A percentile compares a stretch with the other conserved stretches of the same genome.
These are phyloP conservation scores for Akabosia matsudoensis DNA, from an alignment of 1,140 invertebrate species.

Conservation along the genomic window DNA sequence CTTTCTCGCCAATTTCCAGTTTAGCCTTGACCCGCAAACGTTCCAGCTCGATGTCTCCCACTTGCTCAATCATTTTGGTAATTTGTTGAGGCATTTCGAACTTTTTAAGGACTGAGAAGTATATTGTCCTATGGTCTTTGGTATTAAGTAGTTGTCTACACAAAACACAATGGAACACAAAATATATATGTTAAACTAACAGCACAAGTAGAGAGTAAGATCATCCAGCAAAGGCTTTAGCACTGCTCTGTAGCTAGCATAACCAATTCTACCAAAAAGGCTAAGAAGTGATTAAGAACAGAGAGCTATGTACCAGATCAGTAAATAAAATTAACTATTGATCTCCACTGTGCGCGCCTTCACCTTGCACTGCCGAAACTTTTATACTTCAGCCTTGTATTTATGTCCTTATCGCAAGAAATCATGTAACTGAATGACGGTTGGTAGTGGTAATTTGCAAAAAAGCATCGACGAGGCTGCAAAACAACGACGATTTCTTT, in stretches of 20 bases:
- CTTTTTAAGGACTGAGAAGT: no score
- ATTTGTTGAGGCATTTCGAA: neutral
- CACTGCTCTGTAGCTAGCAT: no score
- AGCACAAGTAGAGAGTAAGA: neutral
- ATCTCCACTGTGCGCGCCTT: neutral
- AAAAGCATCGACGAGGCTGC: no score
- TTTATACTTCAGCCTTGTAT: neutral
- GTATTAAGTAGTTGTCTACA: neutral
- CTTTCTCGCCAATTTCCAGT: conserved; percentile 18
- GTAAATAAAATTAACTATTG: neutral
- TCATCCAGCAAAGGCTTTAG: neutral
- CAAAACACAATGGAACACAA: neutral
- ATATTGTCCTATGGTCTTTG: neutral
- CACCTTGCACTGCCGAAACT: neutral
- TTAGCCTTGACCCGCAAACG: conserved; percentile 7
- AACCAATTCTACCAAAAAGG: neutral
- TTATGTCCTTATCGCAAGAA: neutral
- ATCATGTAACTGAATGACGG: neutral
- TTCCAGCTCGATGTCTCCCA: neutral
- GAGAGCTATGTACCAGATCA: neutral
- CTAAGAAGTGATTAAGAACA: neutral
- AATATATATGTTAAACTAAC: neutral
- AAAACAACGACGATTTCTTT: no score
- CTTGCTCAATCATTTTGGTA: neutral
- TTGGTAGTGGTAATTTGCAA: neutral